Evolutionary conservation across 2,888 invertebrate species (phyloP).

Genomic region (Metacarcinus magister): DNA sequence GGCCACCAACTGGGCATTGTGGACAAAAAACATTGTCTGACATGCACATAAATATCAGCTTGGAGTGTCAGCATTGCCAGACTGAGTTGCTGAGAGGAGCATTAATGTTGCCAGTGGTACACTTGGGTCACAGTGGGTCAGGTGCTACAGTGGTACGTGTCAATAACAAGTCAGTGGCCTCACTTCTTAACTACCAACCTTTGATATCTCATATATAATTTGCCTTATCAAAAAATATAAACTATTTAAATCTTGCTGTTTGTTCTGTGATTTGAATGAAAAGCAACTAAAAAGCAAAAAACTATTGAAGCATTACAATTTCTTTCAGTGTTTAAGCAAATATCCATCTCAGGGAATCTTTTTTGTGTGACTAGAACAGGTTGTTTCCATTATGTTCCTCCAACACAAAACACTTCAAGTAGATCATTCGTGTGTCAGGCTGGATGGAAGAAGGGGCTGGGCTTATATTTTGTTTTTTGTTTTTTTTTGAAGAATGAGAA

Average conservation of each 20-base stretch:
- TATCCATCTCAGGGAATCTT: slow-evolving; percentile 70
- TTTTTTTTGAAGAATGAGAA: slow-evolving; percentile 73
- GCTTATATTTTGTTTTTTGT: slow-evolving; percentile 43
- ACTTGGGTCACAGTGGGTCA: slow-evolving; percentile 44
- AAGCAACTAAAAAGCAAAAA: slow-evolving; percentile 69
- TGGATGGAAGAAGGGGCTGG: slow-evolving; percentile 78
- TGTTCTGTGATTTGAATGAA: slow-evolving; percentile 72
- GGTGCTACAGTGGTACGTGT: slow-evolving; percentile 50
- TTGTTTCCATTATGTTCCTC: slow-evolving; percentile 73
- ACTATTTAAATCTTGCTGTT: slow-evolving; percentile 75
- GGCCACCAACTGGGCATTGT: slow-evolving; percentile 20
- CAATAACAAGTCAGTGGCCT: slow-evolving; percentile 73
- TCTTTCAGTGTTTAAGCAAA: slow-evolving; percentile 63
- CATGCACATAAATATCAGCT: background rate
- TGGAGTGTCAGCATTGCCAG: slow-evolving; percentile 55
- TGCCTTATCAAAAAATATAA: slow-evolving; percentile 79
- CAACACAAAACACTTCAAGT: slow-evolving; percentile 70
- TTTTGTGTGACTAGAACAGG: slow-evolving; percentile 80
- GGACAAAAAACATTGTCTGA: background rate
- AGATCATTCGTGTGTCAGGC: slow-evolving; percentile 67
- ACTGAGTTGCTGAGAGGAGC: slow-evolving; percentile 63
- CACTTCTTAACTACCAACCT: slow-evolving; percentile 72
- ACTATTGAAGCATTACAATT: slow-evolving; percentile 69
- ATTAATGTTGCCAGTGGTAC: slow-evolving; percentile 51
- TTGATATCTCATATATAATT: slow-evolving; percentile 67